Evolutionary conservation across 2,113 vertebrate genomes (phyloP), one percentile per base, ranked within the genome.

Genomic region (Apaloderma vittatum): DNA sequence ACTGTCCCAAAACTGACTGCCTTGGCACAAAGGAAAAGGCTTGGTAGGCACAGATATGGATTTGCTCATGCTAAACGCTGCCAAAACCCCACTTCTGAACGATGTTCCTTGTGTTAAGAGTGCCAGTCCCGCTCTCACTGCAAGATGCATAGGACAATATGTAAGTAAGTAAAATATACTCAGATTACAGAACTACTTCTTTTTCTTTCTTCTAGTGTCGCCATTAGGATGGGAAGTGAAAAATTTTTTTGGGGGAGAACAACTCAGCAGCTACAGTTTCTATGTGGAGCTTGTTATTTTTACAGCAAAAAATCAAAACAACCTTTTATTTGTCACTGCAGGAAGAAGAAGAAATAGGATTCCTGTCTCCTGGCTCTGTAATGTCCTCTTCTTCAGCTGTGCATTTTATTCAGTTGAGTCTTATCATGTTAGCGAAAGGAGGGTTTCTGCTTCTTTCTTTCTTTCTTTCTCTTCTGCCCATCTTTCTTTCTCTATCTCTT

Each of bases 341-440:
- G 90, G 93, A 73, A 95, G 96, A 98, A 97, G 96, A 97, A 98
- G 97, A 98, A 98, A 97, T 97, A 98, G 51, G 91, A 97, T 86
- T 97, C 85, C 93, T 95, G 90, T 97, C 93, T 93, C 78, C 92
- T 88, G 55, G 20, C 78, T 97, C 95, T 86, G 54, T 96, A 93
- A 94, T 78, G 95, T 94, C 91, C 88, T 90, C 90, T 94, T 49
- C 88, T 95, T 95, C 88, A 86, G 92, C 80, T 43, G 75, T 45
- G 71, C 30, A 29, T 94, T 95, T 92, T 95, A 93, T 93, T 93
- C 88, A 46, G n/a, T 81, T 68, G 75, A 87, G 70, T 87, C 95
- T 95, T 97, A 95, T 94, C 92, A 61, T 22, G 88, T 93, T 54
- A 86, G 82, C 75, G 72, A 95, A 95, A 91, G 77, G 72, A 95